Conservation (phyloP, 1,140 invertebrate species). For the Brachionus sp. region DNA sequence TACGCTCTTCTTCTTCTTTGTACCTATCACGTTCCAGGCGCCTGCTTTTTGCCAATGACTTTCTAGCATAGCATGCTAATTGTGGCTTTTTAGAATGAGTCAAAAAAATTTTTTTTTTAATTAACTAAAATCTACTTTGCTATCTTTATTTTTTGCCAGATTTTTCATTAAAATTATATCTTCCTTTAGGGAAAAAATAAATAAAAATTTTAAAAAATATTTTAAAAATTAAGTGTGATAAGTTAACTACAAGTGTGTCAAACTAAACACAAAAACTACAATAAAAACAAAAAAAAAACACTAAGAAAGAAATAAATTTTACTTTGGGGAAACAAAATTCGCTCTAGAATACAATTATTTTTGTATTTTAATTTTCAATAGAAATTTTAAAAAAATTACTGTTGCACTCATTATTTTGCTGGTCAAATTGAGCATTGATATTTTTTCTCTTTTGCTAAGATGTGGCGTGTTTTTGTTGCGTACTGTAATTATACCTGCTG, state of each 20-base stretch:
- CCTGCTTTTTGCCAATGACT: not conserved
- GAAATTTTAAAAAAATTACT: not conserved
- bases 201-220: not conserved
- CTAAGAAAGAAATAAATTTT: not conserved
- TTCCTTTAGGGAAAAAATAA: conserved; percentile 6
- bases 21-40: not conserved
- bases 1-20: not conserved
- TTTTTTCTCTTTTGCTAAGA: conserved; percentile 42
- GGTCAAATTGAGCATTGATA: conserved; percentile 35
- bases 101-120: not conserved
- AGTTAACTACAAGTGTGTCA: not conserved
- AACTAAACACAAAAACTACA: not conserved
- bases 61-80: not conserved
- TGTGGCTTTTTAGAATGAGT: not conserved
- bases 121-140: not conserved
- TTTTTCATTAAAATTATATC: conserved; percentile 29
- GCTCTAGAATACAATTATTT: not conserved
- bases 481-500: not conserved
- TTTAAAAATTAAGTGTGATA: not conserved
- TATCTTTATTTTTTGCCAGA: not conserved
- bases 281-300: not conserved
- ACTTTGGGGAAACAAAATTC: conserved; percentile 33
- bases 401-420: conserved; percentile 46
- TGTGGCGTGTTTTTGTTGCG: conserved; percentile 26
- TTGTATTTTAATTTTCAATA: not conserved